Conservation (phyloP, 2,797 vertebrate genomes). For the Oreonectes daqikongensis region DNA sequence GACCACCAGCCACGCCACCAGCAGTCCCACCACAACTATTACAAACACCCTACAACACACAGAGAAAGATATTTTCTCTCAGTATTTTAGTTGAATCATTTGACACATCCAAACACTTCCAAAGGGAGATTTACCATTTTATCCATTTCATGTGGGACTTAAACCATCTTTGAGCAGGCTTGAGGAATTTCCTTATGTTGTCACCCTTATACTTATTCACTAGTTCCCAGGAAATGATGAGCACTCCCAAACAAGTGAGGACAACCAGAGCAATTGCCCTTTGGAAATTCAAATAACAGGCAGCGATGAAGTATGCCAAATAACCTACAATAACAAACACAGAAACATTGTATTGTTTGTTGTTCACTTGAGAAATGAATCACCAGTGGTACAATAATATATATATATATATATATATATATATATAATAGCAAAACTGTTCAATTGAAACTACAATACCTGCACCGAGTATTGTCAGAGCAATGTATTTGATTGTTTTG, state of each 20-base stretch:
- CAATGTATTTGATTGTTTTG: constrained; percentile 70
- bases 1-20: constrained; percentile 83
- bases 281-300: constrained; percentile 86
- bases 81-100: too few species aligned
- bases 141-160: constrained; percentile 79
- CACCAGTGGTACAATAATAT: too few species aligned
- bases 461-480: constrained; percentile 77
- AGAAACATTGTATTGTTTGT: neutral
- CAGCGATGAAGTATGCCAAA: constrained; percentile 83
- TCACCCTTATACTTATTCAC: constrained; percentile 78
- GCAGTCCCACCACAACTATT: constrained; percentile 68
- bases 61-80: neutral
- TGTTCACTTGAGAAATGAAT: neutral
- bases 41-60: constrained; percentile 79
- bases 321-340: constrained; percentile 75
- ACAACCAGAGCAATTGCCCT: constrained; percentile 84
- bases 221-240: constrained; percentile 69
- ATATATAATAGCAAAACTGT: neutral
- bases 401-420: too few species aligned
- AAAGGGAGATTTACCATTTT: constrained; percentile 82
- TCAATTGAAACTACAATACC: constrained; percentile 71
- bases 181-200: constrained; percentile 70
- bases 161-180: constrained; percentile 66
- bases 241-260: constrained; percentile 79
- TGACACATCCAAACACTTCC: neutral